Percentiles rank a stretch among this genome's conserved stretches.
Evolutionary conservation across 2,888 invertebrate species (phyloP).

Genomic region (Heliconius ethilla): DNA sequence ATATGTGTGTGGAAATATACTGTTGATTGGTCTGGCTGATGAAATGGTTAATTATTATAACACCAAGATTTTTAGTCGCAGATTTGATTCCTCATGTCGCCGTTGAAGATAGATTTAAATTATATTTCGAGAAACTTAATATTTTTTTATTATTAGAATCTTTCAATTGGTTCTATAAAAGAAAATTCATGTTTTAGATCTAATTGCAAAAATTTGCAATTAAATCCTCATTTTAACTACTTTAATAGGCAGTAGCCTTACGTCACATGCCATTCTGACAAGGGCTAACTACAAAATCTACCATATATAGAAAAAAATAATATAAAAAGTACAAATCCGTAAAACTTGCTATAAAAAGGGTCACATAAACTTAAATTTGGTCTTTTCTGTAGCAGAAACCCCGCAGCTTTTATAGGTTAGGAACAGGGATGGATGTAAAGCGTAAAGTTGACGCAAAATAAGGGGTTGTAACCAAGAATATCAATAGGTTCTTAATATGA

Average conservation of each 20-base stretch:
- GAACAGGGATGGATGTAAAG: background rate
- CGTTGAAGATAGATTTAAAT: too few species aligned
- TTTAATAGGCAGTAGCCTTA: background rate
- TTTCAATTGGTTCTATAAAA: too few species aligned
- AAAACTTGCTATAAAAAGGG: background rate
- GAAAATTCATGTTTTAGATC: too few species aligned
- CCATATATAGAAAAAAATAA: background rate
- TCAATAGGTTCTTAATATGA: background rate
- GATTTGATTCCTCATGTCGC: too few species aligned
- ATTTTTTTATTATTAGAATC: too few species aligned
- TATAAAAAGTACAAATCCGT: slow-evolving; percentile 10
- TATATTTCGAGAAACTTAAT: too few species aligned
- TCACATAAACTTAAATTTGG: slow-evolving; percentile 7
- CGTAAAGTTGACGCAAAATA: background rate
- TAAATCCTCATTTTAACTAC: background rate
- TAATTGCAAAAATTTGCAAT: too few species aligned
- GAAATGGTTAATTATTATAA: background rate
- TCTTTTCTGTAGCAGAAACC: background rate
- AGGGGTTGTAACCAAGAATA: background rate
- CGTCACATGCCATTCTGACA: background rate
- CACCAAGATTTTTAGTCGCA: background rate
- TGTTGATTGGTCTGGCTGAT: slow-evolving; percentile 3
- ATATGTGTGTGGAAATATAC: background rate
- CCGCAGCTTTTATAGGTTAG: background rate
- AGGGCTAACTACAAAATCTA: background rate